Evolutionary conservation across 2,113 vertebrate species (phyloP).

Genomic region (Telmatochromis sp.): DNA sequence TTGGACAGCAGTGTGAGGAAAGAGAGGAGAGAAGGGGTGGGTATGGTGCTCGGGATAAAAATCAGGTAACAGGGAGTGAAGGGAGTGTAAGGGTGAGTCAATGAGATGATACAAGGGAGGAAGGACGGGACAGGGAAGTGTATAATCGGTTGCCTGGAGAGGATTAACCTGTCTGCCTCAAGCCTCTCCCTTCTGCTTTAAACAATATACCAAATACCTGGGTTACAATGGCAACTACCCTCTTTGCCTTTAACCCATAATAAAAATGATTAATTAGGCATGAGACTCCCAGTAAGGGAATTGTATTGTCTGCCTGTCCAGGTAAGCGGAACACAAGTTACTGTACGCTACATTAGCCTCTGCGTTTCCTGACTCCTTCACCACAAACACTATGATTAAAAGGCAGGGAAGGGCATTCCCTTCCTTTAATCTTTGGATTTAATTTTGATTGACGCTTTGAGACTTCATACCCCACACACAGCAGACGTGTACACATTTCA

Average conservation of each 20-base stretch:
- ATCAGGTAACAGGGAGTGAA: background rate
- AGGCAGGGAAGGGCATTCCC: constrained; percentile 39
- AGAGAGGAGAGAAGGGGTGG: background rate
- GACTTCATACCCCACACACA: constrained; percentile 27
- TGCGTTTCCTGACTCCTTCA: constrained; percentile 27
- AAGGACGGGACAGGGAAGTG: constrained; percentile 18
- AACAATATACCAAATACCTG: constrained; percentile 16
- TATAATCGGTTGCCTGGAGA: constrained; percentile 53
- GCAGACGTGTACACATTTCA: background rate
- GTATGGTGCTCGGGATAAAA: background rate
- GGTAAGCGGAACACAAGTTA: background rate
- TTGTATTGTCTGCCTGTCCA: background rate
- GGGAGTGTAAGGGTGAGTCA: constrained; percentile 40
- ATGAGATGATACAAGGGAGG: constrained; percentile 23
- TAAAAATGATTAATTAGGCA: background rate
- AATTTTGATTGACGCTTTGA: constrained; percentile 51
- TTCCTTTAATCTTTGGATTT: constrained; percentile 51
- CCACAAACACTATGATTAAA: constrained; percentile 41
- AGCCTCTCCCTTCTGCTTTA: constrained; percentile 35
- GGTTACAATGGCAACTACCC: constrained; percentile 3
- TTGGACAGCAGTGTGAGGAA: background rate
- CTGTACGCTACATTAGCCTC: constrained; percentile 26
- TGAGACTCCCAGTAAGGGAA: background rate
- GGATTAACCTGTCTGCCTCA: constrained; percentile 63
- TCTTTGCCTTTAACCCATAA: background rate